These are phyloP conservation scores for Cerceris rybyensis DNA, from an alignment of 2,888 invertebrate species.

Conservation along the genomic window DNA sequence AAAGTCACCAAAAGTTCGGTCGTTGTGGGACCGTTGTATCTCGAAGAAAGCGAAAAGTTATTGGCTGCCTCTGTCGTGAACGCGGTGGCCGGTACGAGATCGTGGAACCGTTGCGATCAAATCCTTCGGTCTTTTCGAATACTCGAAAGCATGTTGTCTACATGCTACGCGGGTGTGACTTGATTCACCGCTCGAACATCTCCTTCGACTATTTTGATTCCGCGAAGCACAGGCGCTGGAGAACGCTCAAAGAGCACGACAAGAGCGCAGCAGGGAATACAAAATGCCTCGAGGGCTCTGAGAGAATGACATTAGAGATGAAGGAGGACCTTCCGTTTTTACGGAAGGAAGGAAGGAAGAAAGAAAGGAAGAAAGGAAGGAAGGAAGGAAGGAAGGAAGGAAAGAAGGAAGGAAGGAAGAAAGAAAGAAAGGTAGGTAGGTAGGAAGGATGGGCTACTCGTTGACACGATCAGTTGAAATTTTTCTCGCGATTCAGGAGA, in stretches of 20 bases:
- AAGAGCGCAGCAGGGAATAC: not conserved
- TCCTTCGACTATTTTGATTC: constrained; percentile 53
- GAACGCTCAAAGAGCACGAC: constrained; percentile 7
- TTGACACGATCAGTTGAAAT: not conserved
- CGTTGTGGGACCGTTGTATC: not conserved
- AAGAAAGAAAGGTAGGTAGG: no score
- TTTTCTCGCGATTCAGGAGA: not conserved
- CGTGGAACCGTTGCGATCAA: no score
- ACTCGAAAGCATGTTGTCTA: constrained; percentile 51
- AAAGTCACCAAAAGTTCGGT: not conserved
- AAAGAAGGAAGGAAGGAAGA: no score
- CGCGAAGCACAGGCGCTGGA: constrained; percentile 33
- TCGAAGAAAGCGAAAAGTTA: not conserved
- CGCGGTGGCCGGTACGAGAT: no score
- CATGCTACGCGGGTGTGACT: constrained; percentile 48
- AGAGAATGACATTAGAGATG: not conserved
- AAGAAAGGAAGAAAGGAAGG: no score
- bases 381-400: no score
- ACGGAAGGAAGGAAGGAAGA: no score
- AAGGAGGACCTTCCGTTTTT: no score
- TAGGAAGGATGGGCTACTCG: no score
- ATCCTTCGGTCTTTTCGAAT: constrained; percentile 38
- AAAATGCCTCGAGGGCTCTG: not conserved
- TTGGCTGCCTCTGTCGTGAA: not conserved
- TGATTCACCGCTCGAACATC: constrained; percentile 47